Evolutionary conservation across 2,797 vertebrate genomes (phyloP).

Genomic region (Gorsachius magnificus): DNA sequence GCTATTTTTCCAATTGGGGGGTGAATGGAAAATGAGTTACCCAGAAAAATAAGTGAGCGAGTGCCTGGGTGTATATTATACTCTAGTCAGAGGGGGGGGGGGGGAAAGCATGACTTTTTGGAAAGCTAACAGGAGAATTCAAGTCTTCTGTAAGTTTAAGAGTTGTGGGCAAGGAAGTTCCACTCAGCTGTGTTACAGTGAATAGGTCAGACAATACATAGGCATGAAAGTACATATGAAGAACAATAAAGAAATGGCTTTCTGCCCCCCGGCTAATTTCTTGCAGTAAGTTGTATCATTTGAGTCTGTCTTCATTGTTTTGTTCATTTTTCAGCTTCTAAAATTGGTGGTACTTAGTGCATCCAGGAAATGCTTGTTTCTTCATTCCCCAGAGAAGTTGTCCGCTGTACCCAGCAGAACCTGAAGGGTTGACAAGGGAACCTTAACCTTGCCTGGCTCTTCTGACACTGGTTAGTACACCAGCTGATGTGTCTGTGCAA

Average conservation of each 20-base stretch:
- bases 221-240: neutral
- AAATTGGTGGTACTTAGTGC: neutral
- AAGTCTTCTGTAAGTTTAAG: neutral
- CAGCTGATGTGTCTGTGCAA: neutral
- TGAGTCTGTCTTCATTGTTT: neutral
- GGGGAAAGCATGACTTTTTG: neutral
- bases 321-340: neutral
- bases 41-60: neutral
- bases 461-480: neutral
- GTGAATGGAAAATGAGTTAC: neutral
- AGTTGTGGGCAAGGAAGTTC: neutral
- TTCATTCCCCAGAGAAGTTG: neutral
- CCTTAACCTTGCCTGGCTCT: neutral
- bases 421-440: neutral
- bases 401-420: neutral
- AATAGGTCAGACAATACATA: neutral
- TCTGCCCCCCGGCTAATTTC: neutral
- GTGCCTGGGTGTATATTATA: neutral
- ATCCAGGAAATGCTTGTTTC: neutral
- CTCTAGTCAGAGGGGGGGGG: neutral
- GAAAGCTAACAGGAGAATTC: neutral
- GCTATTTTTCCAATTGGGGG: neutral
- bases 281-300: neutral
- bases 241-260: neutral
- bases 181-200: neutral